phyloP scores from a whole-genome alignment of 1,140 invertebrate species.

The Rhopalosiphum maidis region DNA sequence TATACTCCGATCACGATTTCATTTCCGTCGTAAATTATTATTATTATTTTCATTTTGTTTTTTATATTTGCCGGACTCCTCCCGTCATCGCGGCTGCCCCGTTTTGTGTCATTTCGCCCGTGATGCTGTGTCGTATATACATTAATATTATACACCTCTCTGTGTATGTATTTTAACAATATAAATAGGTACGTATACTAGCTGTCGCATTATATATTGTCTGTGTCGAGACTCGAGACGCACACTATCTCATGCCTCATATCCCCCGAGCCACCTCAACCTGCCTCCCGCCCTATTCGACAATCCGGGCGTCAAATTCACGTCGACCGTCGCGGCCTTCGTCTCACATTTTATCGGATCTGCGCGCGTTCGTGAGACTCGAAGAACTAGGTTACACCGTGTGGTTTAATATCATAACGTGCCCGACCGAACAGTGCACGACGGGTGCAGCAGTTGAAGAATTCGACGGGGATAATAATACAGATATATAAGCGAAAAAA shows the following conservation, averaged over 20 bases:
- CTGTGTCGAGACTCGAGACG: not conserved
- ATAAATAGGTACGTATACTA: not conserved
- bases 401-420: conserved; percentile 11
- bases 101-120: not conserved
- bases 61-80: not conserved
- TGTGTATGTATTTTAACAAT: not conserved
- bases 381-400: not conserved
- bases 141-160: not conserved
- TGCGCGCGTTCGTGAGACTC: not conserved
- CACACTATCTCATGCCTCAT: not conserved
- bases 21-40: not conserved
- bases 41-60: not conserved
- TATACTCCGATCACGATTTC: conserved; percentile 40
- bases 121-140: not conserved
- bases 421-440: not conserved
- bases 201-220: not conserved
- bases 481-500: not conserved
- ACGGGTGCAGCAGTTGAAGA: not conserved
- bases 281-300: not conserved
- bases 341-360: conserved; percentile 1
- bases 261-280: not conserved
- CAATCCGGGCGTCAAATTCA: conserved; percentile 1
- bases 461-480: not conserved
- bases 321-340: not conserved
- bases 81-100: not conserved